Percentiles rank a stretch among this genome's conserved stretches.
phyloP scores from a whole-genome alignment of 2,888 invertebrate genomes.

The Drosophila neotestacea region DNA sequence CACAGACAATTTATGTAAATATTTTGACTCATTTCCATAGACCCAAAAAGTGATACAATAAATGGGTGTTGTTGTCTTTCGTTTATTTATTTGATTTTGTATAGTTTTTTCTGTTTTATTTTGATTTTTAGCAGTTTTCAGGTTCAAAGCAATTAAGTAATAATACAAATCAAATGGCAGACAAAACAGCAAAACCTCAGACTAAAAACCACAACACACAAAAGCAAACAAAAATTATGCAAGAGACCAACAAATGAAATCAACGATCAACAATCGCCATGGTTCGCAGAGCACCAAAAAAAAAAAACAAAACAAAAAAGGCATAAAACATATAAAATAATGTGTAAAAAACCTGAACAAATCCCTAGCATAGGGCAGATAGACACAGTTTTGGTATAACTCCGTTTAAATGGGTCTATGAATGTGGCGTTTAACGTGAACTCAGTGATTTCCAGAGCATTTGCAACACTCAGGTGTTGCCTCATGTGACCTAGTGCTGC shows the following conservation, averaged over 20 bases:
- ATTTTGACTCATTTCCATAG: constrained; percentile 55
- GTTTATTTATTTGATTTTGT: constrained; percentile 18
- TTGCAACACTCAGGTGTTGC: constrained; percentile 27
- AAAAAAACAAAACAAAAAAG: not conserved
- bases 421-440: constrained; percentile 31
- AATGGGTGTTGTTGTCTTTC: constrained; percentile 38
- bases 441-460: constrained; percentile 16
- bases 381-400: constrained; percentile 11
- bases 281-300: constrained; percentile 44
- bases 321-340: constrained; percentile 5
- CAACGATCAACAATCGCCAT: constrained; percentile 47
- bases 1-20: constrained; percentile 61
- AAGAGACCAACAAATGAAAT: constrained; percentile 61
- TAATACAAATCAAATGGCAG: constrained; percentile 71
- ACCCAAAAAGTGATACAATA: constrained; percentile 27
- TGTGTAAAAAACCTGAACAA: constrained; percentile 16
- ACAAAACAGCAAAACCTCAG: constrained; percentile 44
- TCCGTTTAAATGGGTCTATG: constrained; percentile 29
- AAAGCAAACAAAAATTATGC: constrained; percentile 59
- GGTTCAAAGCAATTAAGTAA: constrained; percentile 78
- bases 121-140: constrained; percentile 52
- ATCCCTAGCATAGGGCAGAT: constrained; percentile 35
- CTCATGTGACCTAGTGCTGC: not conserved
- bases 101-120: constrained; percentile 1
- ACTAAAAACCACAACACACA: constrained; percentile 23